Evolutionary conservation across 2,113 vertebrate genomes (phyloP).

Genomic region (Leucoraja erinaceus): DNA sequence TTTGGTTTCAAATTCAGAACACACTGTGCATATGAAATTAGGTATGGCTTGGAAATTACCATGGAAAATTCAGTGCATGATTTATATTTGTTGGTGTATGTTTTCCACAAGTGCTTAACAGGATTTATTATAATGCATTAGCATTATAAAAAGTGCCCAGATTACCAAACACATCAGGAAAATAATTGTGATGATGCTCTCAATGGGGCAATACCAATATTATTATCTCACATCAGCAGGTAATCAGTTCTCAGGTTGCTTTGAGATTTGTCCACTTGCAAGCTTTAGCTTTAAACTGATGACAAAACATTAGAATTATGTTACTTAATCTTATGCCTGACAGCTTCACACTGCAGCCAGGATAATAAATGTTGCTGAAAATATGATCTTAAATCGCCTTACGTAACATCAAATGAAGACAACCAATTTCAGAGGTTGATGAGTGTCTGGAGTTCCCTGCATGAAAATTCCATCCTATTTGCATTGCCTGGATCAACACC

Average conservation of each 20-base stretch:
- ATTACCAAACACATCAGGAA: slow-evolving; percentile 14
- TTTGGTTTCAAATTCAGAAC: background rate
- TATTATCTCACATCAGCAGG: background rate
- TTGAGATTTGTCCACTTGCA: background rate
- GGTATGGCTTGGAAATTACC: slow-evolving; percentile 8
- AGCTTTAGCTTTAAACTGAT: background rate
- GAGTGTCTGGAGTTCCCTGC: too few species aligned
- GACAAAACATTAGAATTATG: background rate
- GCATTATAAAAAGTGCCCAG: background rate
- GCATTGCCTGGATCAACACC: too few species aligned
- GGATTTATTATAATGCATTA: slow-evolving; percentile 18
- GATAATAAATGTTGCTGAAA: background rate
- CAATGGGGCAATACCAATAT: background rate
- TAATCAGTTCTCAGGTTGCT: background rate
- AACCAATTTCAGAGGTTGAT: background rate
- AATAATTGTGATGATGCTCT: background rate
- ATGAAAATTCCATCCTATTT: too few species aligned
- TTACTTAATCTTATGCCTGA: background rate
- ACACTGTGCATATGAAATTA: background rate
- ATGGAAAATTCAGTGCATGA: background rate
- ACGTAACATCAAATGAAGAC: background rate
- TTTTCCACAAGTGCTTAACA: background rate
- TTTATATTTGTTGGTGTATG: slow-evolving; percentile 2
- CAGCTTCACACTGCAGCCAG: background rate
- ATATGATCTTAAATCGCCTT: background rate